Evolutionary conservation across 2,113 vertebrate genomes (phyloP), one percentile per base, ranked within the genome.

Genomic region (Catagonus wagneri): DNA sequence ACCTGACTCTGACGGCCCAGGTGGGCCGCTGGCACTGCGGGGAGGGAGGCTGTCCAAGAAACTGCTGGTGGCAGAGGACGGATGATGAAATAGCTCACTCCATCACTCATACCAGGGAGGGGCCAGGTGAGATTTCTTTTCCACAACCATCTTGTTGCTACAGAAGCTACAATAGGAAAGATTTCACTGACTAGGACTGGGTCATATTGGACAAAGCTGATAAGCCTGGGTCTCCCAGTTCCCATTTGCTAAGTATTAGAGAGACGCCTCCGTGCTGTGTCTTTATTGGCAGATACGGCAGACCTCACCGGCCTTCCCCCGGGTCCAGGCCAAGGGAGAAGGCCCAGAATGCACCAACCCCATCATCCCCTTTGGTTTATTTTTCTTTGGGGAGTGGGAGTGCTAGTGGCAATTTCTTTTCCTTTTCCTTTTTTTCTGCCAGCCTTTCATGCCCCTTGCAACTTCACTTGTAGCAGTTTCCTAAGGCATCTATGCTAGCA

Each of bases 91-190:
- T 2, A 14, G 15, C 6, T 4, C 44, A 6, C 52, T 20, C 58
- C 74, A 27, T 39, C 72, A 36, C 4, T 25, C 68, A 1, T 3
- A 0, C 1, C 12, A n/a, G 32, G 50, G 65, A 19, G 2, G 11
- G 44, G 29, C 61, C 17, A 10, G 15, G 60, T 29, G 66, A 75
- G 74, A n/a, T 34, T 81, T 86, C 39, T 75, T 81, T 86, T 39
- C 66, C 54, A 60, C 52, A 20, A 27, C 27, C 1, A 1, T 32
- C 71, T 20, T 39, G 1, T 52, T 32, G 34, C 29, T 34, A 10
- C 22, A 56, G 83, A 69, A 44, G 17, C n/a, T 54, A 3, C n/a
- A 7, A 12, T 11, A 16, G n/a, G 36, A 52, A 27, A 50, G 29
- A 61, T 80, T 92, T 71, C 36, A 22, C 65, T 58, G 36, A 14